Evolutionary conservation across 2,113 vertebrate genomes (phyloP), one percentile per base, ranked within the genome.

Genomic region (Rhinogobius similis): DNA sequence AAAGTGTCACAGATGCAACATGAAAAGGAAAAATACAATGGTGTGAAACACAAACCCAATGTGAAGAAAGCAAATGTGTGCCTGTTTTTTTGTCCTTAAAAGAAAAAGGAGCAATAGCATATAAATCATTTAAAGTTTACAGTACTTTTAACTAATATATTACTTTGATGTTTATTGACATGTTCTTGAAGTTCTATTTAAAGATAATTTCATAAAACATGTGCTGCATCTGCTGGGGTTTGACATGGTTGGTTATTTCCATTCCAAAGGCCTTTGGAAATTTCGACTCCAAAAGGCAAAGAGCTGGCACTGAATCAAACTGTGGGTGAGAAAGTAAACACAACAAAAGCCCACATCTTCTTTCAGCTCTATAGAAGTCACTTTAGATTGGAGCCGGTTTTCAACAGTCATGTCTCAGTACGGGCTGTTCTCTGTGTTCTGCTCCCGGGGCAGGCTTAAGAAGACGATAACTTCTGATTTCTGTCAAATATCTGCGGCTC

Each of bases 291-390:
- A 70, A 64, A 41, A 68, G 62, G 29, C 53, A 68, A 67, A 72
- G 41, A 46, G 73, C 16, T 43, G 55, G 38, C 11, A 65, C 67
- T 63, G 36, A 68, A 62, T 82, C 65, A 68, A 75, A 73, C 26
- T 63, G 75, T 39, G 64, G 32, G 56, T 59, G 71, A 75, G 72
- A 66, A 84, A 76, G 70, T 72, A 59, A 73, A 68, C 72, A 79
- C 65, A 77, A 80, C 65, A 78, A 62, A 43, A 78, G 56, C 77
- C 70, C 65, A 48, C n/a, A 73, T 68, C 82, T 73, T 73, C 62
- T 26, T 78, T 58, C 62, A 55, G 61, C 72, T 61, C 69, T 6
- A 41, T 5, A 0, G 55, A 32, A 68, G 70, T 77, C 56, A 70
- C 72, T 84, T 78, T 12, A 75, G 2, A 79, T 68, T 48, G 46